Base-by-base conservation (phyloP, 2,888 invertebrate species). In the Parthenolecanium corni region DNA sequence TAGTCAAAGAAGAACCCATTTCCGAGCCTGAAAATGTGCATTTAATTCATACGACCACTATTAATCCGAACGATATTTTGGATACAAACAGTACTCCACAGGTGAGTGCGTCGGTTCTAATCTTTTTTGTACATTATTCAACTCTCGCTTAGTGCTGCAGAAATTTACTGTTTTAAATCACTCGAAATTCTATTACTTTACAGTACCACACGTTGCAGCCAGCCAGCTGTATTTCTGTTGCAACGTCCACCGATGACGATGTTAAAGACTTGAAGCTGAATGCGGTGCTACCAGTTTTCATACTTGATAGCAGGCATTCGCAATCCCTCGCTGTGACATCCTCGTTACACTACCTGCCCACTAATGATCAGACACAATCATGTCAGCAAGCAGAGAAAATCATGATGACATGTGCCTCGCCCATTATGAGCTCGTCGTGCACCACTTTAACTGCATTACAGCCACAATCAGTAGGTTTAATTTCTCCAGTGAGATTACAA, bases 241-340 rank as follows among this genome's bases (percentile, higher is more conserved):
- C 69, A 2, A 70, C 70, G 5, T 69, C 69, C 9, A 70, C 70
- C 12, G 70, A 70, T 52, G 70, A 70, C 25, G 69, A 69, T 25
- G 65, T 66, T 2, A 69, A 68, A 64, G 66, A 67, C 38, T 52
- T 65, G n/a, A 66, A 67, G 44, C 42, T 62, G 9, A 53, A 51
- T 40, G 11, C 62, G 3, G 54, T 57, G 20, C 65, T 66, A 47
- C 67, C 69, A 65, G 67, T 66, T 52, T 69, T 67, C 3, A 67
- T 67, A 65, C 62, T 70, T 64, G 68, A 69, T 52, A 53, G 36
- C 23, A 46, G 47, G n/a, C 62, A 62, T 52, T 38, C 25, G 18
- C 53, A 52, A 14, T 38, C 52, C 16, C 25, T 58, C 9, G 16
- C 58, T 2, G 61, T 61, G 23, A 21, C 51, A 36, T 52, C 52